Conservation (phyloP, 1,140 invertebrate species). For the Cydia fagiglandana region DNA sequence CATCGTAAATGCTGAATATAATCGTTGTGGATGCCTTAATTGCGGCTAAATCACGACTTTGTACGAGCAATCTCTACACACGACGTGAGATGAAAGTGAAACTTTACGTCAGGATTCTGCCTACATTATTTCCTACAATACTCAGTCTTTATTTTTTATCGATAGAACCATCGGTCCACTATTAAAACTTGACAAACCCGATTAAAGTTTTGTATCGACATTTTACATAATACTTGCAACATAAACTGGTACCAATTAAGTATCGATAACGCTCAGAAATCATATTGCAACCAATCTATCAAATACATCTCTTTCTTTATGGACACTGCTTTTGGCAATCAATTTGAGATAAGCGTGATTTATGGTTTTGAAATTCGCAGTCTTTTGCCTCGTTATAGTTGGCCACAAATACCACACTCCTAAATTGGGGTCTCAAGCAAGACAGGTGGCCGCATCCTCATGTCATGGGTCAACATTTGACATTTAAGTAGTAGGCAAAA, state of each 20-base stretch:
- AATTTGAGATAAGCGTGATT: constrained; percentile 14
- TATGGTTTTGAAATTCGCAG: constrained; percentile 19
- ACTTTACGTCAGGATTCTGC: constrained; percentile 33
- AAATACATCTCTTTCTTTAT: constrained; percentile 11
- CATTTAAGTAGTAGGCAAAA: constrained; percentile 55
- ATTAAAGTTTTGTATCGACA: constrained; percentile 15
- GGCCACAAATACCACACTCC: constrained; percentile 28
- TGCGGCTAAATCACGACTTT: constrained; percentile 45
- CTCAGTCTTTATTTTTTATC: neutral
- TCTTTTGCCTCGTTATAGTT: constrained; percentile 10
- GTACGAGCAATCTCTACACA: constrained; percentile 41
- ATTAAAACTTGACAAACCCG: neutral
- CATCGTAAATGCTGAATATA: constrained; percentile 38
- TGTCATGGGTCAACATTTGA: constrained; percentile 63
- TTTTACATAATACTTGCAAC: constrained; percentile 24
- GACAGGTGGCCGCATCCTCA: constrained; percentile 47
- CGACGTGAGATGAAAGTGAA: constrained; percentile 47
- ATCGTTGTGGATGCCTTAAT: constrained; percentile 51
- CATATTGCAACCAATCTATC: constrained; percentile 22
- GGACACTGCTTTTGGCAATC: constrained; percentile 10
- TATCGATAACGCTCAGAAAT: constrained; percentile 9
- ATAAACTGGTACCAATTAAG: constrained; percentile 10
- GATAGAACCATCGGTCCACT: neutral
- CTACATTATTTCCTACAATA: neutral
- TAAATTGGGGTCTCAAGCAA: constrained; percentile 37